Conservation (phyloP, 2,888 invertebrate genomes). For the Apotomis betuletana region DNA sequence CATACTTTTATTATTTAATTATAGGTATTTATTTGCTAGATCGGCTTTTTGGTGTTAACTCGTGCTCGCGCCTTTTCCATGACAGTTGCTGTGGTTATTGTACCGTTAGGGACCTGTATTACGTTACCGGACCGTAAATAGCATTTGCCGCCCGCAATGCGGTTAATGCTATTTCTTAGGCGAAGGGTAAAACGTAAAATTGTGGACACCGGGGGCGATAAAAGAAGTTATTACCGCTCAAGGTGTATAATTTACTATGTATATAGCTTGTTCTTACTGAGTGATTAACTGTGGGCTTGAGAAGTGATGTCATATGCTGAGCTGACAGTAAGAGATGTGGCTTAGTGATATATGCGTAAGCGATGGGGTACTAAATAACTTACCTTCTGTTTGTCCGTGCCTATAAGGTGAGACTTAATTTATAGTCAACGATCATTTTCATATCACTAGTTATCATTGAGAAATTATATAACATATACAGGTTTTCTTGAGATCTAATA, state of each 20-base stretch:
- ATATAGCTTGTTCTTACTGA: slow-evolving; percentile 34
- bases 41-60: slow-evolving; percentile 69
- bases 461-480: slow-evolving; percentile 35
- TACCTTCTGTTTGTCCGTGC: slow-evolving; percentile 37
- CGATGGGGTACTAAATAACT: background rate
- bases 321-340: background rate
- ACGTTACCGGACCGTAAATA: background rate
- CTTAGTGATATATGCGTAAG: background rate
- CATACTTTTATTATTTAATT: slow-evolving; percentile 69
- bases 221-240: background rate
- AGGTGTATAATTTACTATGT: background rate
- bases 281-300: slow-evolving; percentile 27
- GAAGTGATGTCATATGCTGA: slow-evolving; percentile 6
- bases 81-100: slow-evolving; percentile 63
- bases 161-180: background rate
- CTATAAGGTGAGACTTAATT: slow-evolving; percentile 40
- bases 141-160: background rate
- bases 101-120: slow-evolving; percentile 48
- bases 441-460: slow-evolving; percentile 55
- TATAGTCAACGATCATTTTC: slow-evolving; percentile 50
- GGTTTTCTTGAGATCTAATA: slow-evolving; percentile 30
- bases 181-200: too few species aligned
- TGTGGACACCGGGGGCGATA: too few species aligned
- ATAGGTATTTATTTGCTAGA: slow-evolving; percentile 78
- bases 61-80: slow-evolving; percentile 66